These are phyloP conservation scores for Orientallactaga sibirica DNA, from an alignment of 2,797 vertebrate genomes.

Conservation along the genomic window DNA sequence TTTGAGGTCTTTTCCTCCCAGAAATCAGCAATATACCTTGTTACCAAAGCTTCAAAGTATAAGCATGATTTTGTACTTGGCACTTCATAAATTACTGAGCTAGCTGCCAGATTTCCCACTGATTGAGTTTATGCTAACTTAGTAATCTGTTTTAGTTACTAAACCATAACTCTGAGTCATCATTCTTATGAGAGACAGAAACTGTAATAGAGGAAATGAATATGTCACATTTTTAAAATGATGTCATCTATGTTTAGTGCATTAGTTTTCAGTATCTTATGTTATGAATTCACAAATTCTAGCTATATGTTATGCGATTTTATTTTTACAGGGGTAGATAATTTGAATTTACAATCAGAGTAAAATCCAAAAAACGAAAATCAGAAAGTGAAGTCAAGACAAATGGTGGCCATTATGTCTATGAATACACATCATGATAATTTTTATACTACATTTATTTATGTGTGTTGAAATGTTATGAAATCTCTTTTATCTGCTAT, in stretches of 20 bases:
- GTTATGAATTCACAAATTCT: background rate
- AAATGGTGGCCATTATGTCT: constrained; percentile 47
- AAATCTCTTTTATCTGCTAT: constrained; percentile 70
- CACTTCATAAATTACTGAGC: constrained; percentile 57
- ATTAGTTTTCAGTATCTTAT: background rate
- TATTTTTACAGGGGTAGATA: constrained; percentile 20
- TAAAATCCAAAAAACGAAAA: constrained; percentile 30
- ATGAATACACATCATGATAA: constrained; percentile 50
- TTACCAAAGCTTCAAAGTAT: constrained; percentile 76
- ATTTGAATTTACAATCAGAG: constrained; percentile 47
- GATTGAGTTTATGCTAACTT: constrained; percentile 75
- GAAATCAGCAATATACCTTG: constrained; percentile 50
- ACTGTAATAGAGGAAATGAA: background rate
- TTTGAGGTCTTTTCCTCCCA: constrained; percentile 28
- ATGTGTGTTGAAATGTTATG: background rate
- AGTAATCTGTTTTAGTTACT: constrained; percentile 65
- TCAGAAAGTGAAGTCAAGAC: constrained; percentile 41
- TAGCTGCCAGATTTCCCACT: constrained; percentile 67
- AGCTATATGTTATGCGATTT: constrained; percentile 12
- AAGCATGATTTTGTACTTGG: constrained; percentile 66
- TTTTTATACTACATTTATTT: background rate
- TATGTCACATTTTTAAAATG: constrained; percentile 2
- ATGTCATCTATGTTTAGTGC: constrained; percentile 42
- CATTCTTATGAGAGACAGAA: constrained; percentile 46
- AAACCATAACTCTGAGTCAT: constrained; percentile 55